Evolutionary conservation across 1,140 invertebrate genomes (phyloP).

Genomic region (Trachelipus rathkii): DNA sequence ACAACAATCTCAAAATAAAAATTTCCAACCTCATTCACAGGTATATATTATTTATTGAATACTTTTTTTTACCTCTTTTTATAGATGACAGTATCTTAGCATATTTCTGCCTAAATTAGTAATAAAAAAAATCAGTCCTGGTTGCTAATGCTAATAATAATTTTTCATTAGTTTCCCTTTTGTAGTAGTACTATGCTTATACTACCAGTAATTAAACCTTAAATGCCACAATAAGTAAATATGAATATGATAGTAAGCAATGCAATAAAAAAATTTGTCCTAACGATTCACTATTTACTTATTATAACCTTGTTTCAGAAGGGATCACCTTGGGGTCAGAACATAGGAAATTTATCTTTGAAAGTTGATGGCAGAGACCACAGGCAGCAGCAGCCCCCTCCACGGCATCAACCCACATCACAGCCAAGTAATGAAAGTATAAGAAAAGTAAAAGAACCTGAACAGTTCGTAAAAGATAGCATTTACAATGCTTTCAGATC

Average conservation of each 20-base stretch:
- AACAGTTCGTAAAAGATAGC: slow-evolving; percentile 40
- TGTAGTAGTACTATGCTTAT: too few species aligned
- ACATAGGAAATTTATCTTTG: not conserved
- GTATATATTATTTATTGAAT: slow-evolving; percentile 23
- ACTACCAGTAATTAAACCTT: too few species aligned
- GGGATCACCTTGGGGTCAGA: not conserved
- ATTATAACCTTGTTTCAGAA: not conserved
- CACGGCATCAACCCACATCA: slow-evolving; percentile 27
- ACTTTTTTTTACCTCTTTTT: too few species aligned
- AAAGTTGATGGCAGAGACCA: not conserved
- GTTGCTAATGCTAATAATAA: too few species aligned
- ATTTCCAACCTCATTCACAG: slow-evolving; percentile 34
- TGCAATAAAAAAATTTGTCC: too few species aligned
- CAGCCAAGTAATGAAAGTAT: slow-evolving; percentile 26
- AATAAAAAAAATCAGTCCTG: too few species aligned
- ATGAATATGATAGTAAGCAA: too few species aligned
- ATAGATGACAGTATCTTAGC: too few species aligned
- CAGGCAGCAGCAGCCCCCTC: not conserved
- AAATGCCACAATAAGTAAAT: too few species aligned
- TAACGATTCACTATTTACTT: too few species aligned
- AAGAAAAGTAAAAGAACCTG: slow-evolving; percentile 36
- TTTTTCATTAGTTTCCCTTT: too few species aligned
- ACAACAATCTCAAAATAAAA: slow-evolving; percentile 25
- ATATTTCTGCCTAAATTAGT: too few species aligned
- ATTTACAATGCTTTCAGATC: slow-evolving; percentile 40